Percentiles rank a stretch among this genome's conserved stretches.
Conservation (phyloP, 2,113 vertebrate genomes). For the Xenopus tropicalis region UCB_Xtro_10.0 CM004447.2:81582001-81582500, state of each 20-base stretch:
- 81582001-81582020: conserved; percentile 51
- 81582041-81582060: conserved; percentile 57
- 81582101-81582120: conserved; percentile 62
- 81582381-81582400: too few relatives aligned
- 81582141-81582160: conserved; percentile 55
- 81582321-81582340: too few relatives aligned
- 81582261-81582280: too few relatives aligned
- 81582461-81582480: too few relatives aligned
- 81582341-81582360: too few relatives aligned
- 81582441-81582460: too few relatives aligned
- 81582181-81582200: conserved; percentile 46
- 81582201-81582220: neutral
- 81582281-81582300: too few relatives aligned
- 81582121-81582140: conserved; percentile 54
- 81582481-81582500: too few relatives aligned
- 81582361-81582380: too few relatives aligned
- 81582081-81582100: conserved; percentile 60
- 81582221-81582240: neutral
- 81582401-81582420: too few relatives aligned
- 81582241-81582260: neutral
- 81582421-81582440: too few relatives aligned
- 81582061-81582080: conserved; percentile 55
- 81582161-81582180: conserved; percentile 44
- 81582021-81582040: conserved; percentile 56
- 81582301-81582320: too few relatives aligned